Evolutionary conservation across 2,888 invertebrate genomes (phyloP), one percentile per base, ranked within the genome.

Genomic region (Drosophila helvetica): DNA sequence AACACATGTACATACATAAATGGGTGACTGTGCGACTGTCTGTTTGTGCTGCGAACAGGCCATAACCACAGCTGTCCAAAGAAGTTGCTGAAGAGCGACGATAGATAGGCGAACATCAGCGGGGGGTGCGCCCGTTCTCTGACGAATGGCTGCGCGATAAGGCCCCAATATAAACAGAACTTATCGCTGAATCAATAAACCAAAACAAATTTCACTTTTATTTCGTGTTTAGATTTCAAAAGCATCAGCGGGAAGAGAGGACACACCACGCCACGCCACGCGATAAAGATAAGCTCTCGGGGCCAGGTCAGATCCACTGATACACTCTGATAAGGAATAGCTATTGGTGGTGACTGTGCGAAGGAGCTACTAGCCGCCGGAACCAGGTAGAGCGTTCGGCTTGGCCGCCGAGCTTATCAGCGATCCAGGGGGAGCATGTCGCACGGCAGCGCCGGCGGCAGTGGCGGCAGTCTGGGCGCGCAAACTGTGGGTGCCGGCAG

Each of bases 391-490:
- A 38, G 38, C 6, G n/a, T 2, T 38, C 38, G n/a, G n/a, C 38
- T 7, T n/a, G 38, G 38, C 53, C 19, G 47, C 47, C 10, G 19
- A n/a, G 42, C 46, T 38, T 18, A 27, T 53, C 30, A 43, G 70
- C 56, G 42, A 57, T 27, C 70, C 74, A 38, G 83, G 68, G 77
- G 67, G 79, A 88, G 81, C 82, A 90, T 90, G 90, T 90, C 90
- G 86, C 90, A 90, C 90, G 87, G 89, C 85, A 88, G 89, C 86
- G 90, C 84, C 86, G 80, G 88, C 66, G 75, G 78, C 74, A 73
- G 85, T 74, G 80, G 86, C 74, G 80, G 86, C 74, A 80, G 75
- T 73, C 54, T 75, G 62, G 72, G 66, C 80, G 86, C 87, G 72
- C 86, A 87, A 74, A 80, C 89, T 74, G 80, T 81, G 74, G 89